These are phyloP conservation scores for Corvus moneduloides DNA, from an alignment of 2,113 vertebrate genomes.

Conservation along the genomic window DNA sequence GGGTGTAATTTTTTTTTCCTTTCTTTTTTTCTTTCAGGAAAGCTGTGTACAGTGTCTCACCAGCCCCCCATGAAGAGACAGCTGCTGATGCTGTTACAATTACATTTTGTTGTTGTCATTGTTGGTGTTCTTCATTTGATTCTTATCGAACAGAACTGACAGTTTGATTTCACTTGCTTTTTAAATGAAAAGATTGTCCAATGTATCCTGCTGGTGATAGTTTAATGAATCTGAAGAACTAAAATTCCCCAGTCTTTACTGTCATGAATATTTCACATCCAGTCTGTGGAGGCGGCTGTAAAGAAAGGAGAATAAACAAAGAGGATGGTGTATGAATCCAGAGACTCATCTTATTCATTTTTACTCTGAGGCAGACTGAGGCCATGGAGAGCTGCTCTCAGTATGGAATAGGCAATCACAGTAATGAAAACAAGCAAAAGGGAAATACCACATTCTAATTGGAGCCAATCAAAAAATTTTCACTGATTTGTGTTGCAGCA, in stretches of 20 bases:
- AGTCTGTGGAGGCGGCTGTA: background rate
- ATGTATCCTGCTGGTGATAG: background rate
- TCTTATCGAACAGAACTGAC: background rate
- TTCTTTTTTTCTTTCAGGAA: background rate
- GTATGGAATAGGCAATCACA: background rate
- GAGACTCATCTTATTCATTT: background rate
- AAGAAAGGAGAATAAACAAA: background rate
- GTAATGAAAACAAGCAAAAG: background rate
- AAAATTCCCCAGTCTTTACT: background rate
- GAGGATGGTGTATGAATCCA: background rate
- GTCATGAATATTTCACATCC: background rate
- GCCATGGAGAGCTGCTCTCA: background rate
- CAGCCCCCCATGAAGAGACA: background rate
- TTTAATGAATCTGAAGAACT: background rate
- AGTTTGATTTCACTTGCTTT: background rate
- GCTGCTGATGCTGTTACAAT: background rate
- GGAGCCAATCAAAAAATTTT: background rate
- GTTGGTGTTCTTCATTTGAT: background rate
- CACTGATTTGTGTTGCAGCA: background rate
- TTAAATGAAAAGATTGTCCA: background rate
- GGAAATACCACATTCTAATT: accelerated
- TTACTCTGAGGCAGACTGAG: background rate
- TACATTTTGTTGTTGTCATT: background rate
- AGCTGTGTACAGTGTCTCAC: background rate
- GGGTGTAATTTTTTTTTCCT: background rate